A percentile compares a stretch with the other conserved stretches of the same genome.
Conservation (phyloP, 2,113 vertebrate species). For the Regulus satrapa region DNA sequence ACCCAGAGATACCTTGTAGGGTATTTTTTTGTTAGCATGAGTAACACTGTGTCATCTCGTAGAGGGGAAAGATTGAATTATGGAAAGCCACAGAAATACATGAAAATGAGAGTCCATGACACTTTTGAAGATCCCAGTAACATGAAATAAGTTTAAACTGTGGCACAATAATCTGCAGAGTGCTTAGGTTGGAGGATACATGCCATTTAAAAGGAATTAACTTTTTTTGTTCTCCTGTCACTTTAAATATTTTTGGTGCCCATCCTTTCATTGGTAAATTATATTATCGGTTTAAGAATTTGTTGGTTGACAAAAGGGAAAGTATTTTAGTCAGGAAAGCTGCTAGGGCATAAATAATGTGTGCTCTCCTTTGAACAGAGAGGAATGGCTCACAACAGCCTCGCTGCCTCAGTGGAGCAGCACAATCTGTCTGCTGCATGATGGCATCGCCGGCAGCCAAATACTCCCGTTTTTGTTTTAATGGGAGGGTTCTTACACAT, state of each 20-base stretch:
- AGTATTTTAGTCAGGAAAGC: slow-evolving; percentile 46
- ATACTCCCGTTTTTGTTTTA: slow-evolving; percentile 65
- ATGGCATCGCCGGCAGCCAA: slow-evolving; percentile 68
- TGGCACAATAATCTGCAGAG: neutral
- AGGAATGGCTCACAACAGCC: slow-evolving; percentile 49
- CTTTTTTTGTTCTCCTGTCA: slow-evolving; percentile 5
- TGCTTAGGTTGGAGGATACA: neutral
- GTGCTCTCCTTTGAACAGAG: slow-evolving; percentile 36
- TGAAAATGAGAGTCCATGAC: neutral
- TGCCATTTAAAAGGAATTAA: slow-evolving; percentile 8
- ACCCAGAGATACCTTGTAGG: neutral
- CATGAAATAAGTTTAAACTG: neutral
- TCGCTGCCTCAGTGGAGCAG: slow-evolving; percentile 33
- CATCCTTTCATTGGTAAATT: slow-evolving; percentile 29
- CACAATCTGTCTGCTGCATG: slow-evolving; percentile 59
- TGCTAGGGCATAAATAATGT: slow-evolving; percentile 53
- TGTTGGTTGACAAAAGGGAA: slow-evolving; percentile 23
- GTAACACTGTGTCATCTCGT: neutral
- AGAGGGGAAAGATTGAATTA: neutral
- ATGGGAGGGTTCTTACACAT: slow-evolving; percentile 66
- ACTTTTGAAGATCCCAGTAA: neutral
- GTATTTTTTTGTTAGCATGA: neutral
- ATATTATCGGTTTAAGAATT: slow-evolving; percentile 45
- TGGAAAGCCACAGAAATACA: neutral
- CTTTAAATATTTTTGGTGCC: neutral